Conservation (phyloP, 2,797 vertebrate species). For the Fratercula arctica region DNA sequence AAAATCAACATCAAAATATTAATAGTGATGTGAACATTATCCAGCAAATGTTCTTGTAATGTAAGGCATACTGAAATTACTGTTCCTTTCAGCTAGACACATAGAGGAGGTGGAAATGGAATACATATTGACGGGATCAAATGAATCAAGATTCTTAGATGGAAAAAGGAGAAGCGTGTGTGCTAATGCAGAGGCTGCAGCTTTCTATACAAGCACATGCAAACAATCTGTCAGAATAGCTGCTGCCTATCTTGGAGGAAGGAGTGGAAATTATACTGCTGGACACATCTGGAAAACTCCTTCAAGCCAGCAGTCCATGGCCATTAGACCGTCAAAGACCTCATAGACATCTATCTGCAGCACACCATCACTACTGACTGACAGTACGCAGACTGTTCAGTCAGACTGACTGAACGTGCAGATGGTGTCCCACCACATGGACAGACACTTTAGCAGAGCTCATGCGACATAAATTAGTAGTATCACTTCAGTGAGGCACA, state of each 20-base stretch:
- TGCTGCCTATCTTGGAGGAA: neutral
- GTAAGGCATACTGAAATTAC: neutral
- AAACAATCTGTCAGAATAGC: neutral
- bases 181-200: rapidly evolving
- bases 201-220: rapidly evolving
- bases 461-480: neutral
- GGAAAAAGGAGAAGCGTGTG: neutral
- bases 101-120: neutral
- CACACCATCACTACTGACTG: rapidly evolving
- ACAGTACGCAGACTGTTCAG: neutral
- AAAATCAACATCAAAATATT: neutral
- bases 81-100: neutral
- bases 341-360: rapidly evolving
- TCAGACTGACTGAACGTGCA: neutral
- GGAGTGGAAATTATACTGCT: too few species aligned
- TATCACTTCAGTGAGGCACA: neutral
- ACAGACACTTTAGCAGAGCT: neutral
- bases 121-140: neutral
- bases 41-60: neutral
- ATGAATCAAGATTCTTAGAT: neutral
- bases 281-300: neutral
- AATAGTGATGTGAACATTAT: neutral
- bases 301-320: neutral
- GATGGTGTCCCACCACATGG: neutral
- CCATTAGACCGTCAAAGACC: neutral